Percentiles rank a stretch among this genome's conserved stretches.
These are phyloP conservation scores for Onychomys arenicola DNA, from an alignment of 2,797 vertebrate species.

Conservation along the genomic window DNA sequence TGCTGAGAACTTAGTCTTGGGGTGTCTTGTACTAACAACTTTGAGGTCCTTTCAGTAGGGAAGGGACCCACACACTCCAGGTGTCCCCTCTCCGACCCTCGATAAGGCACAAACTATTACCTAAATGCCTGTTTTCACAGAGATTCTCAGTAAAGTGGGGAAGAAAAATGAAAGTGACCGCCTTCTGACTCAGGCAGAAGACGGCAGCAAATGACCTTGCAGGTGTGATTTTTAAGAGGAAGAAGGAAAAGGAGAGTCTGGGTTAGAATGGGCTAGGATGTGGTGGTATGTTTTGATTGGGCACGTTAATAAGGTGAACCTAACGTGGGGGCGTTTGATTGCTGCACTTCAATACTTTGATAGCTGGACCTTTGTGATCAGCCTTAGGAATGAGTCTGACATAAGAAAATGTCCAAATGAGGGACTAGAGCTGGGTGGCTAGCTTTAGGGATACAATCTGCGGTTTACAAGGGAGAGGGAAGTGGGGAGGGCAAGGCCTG, in stretches of 20 bases:
- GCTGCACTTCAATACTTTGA: not conserved
- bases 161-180: not conserved
- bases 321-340: not conserved
- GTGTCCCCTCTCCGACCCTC: not conserved
- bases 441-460: not conserved
- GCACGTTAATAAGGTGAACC: not conserved
- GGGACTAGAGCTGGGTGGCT: not conserved
- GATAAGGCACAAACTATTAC: not conserved
- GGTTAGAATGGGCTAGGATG: not conserved
- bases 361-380: not conserved
- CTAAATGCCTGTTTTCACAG: not conserved
- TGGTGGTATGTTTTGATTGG: not conserved
- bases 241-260: not conserved
- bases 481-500: not conserved
- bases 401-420: not conserved
- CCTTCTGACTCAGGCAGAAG: not conserved
- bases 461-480: not conserved
- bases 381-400: not conserved
- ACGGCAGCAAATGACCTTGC: not conserved
- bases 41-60: not conserved
- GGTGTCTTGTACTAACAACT: not conserved
- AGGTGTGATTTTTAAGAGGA: not conserved
- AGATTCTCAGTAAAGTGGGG: not conserved
- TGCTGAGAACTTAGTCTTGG: not conserved
- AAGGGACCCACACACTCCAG: not conserved